phyloP scores from a whole-genome alignment of 2,797 vertebrate species.

The Pteropus rufus region DNA sequence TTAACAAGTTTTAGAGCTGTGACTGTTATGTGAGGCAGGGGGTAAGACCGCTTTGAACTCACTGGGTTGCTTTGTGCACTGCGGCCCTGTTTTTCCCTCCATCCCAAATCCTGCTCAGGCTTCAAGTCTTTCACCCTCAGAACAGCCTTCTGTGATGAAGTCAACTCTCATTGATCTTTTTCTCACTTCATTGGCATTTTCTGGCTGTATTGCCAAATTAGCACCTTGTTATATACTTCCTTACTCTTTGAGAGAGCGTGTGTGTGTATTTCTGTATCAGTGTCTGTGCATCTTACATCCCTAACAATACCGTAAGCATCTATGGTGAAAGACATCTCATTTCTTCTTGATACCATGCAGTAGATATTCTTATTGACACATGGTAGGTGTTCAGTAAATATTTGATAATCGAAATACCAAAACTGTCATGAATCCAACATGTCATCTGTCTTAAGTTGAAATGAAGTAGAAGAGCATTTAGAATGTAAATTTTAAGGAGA shows the following conservation, averaged over 20 bases:
- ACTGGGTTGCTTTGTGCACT: background rate
- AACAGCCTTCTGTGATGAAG: background rate
- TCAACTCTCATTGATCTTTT: background rate
- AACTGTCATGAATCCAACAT: background rate
- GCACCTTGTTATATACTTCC: background rate
- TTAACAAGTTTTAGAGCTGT: background rate
- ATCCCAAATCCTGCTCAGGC: background rate
- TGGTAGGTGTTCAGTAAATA: background rate
- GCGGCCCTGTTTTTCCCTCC: rapidly evolving
- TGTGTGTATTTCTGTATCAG: background rate
- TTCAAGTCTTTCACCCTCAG: background rate
- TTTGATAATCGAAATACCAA: background rate
- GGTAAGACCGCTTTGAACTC: background rate
- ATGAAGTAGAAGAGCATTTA: background rate
- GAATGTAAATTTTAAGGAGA: background rate
- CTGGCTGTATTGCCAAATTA: background rate
- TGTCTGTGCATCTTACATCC: background rate
- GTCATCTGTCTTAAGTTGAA: background rate
- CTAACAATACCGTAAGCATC: background rate
- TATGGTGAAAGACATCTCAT: background rate
- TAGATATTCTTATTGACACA: background rate
- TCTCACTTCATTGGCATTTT: background rate
- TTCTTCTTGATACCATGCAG: background rate
- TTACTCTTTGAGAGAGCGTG: background rate
- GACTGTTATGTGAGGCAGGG: background rate